phyloP scores from a whole-genome alignment of 2,797 vertebrate genomes.

The Luscinia megarhynchos region DNA sequence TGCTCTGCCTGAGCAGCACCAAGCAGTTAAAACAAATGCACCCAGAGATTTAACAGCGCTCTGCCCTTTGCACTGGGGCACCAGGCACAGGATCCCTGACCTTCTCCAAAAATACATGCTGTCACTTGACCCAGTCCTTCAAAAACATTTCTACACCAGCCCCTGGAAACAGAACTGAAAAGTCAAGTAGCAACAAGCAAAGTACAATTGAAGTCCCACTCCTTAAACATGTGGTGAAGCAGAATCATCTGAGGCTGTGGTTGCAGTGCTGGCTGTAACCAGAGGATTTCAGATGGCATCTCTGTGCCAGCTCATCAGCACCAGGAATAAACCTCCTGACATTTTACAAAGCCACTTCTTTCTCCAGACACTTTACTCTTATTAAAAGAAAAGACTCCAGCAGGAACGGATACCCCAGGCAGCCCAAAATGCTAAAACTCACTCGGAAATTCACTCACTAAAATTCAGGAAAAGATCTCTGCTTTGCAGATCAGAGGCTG shows the following conservation, averaged over 20 bases:
- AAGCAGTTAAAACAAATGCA: not conserved
- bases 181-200: not conserved
- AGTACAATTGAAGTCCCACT: not conserved
- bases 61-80: not conserved
- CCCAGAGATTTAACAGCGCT: not conserved
- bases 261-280: not conserved
- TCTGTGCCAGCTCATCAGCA: not conserved
- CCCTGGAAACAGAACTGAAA: not conserved
- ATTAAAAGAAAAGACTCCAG: not conserved
- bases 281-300: not conserved
- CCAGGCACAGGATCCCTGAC: not conserved
- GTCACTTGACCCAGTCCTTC: not conserved
- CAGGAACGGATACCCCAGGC: not conserved
- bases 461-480: not conserved
- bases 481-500: not conserved
- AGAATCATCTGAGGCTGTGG: not conserved
- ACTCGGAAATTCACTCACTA: not conserved
- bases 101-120: not conserved
- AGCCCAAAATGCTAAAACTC: not conserved
- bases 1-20: not conserved
- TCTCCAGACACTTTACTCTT: not conserved
- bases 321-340: not conserved
- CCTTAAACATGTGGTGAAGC: not conserved
- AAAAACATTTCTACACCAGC: not conserved
- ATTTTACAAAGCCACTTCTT: not conserved